Evolutionary conservation across 2,797 vertebrate species (phyloP), one percentile per base, ranked within the genome.

Genomic region (Chelidonichthys spinosus): DNA sequence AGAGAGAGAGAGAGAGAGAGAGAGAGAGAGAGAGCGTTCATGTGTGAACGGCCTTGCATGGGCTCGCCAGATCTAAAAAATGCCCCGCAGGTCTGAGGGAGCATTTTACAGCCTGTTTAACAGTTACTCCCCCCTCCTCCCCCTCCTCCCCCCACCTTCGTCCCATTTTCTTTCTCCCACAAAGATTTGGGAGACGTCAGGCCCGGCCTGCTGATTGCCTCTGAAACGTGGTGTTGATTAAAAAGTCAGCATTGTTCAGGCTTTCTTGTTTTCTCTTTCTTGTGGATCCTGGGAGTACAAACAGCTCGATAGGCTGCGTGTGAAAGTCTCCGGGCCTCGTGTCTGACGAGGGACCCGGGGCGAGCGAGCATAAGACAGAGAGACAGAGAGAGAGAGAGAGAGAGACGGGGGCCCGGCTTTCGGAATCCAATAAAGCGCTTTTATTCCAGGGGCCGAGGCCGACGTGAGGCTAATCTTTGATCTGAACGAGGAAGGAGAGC

Each of bases 21-120:
- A n/a, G n/a, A n/a, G n/a, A n/a, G 87, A 91, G 88, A 81, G 87
- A 0, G 83, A 37, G 83, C 25, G 90, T 83, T 94, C 90, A 92
- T 90, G 91, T 88, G 90, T 92, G 88, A 92, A 93, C 79, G 11
- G 74, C 69, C 74, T 81, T 74, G 72, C 78, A 50, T 11, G 82
- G 72, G 58, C 66, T 82, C 46, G 76, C 78, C 78, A 74, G 71
- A 89, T 87, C 82, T 85, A n/a, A n/a, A n/a, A 74, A 78, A 84
- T 44, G 87, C 75, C 92, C 88, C 11, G 68, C 81, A 87, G 90
- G 83, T 88, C 85, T 69, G 68, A 82, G 85, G 83, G 83, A 89
- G 85, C 90, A 89, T 92, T 92, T 93, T 90, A 92, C 92, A 92
- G 91, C 89, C 93, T 92, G 91, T 92, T 94, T 92, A 92, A 92